Percentiles rank a stretch among this genome's conserved stretches.
phyloP scores from a whole-genome alignment of 1,140 invertebrate genomes.

The Thrips palmi region DNA sequence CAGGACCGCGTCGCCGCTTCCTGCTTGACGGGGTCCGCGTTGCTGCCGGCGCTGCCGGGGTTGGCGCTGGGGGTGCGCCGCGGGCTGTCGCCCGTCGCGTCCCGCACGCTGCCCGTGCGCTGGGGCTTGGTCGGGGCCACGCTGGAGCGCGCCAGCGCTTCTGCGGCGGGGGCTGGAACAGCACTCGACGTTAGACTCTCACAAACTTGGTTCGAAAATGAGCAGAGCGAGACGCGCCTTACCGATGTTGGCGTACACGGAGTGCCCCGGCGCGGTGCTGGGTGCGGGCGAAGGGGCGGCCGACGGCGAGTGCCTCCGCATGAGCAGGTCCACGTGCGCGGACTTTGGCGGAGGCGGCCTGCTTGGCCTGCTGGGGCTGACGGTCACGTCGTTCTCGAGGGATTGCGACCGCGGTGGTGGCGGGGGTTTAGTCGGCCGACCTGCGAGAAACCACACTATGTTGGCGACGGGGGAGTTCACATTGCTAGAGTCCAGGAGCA shows the following conservation, averaged over 20 bases:
- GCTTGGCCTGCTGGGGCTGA: slow-evolving; percentile 35
- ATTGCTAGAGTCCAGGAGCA: background rate
- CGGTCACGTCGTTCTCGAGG: too few relatives aligned
- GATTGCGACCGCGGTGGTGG: slow-evolving; percentile 36
- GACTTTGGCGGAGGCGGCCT: slow-evolving; percentile 50
- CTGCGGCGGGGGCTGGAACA: slow-evolving; percentile 16
- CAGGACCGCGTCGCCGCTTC: too few relatives aligned
- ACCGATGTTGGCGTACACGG: slow-evolving; percentile 63
- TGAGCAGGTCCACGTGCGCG: slow-evolving; percentile 28
- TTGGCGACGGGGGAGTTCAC: too few relatives aligned
- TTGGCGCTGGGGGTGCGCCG: slow-evolving; percentile 7
- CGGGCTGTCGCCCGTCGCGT: slow-evolving; percentile 23
- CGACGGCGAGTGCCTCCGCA: too few relatives aligned
- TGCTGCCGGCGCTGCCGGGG: background rate
- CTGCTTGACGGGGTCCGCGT: too few relatives aligned
- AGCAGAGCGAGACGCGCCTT: slow-evolving; percentile 23
- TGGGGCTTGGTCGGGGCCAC: slow-evolving; percentile 60
- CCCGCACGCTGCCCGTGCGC: slow-evolving; percentile 61
- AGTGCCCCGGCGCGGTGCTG: too few relatives aligned
- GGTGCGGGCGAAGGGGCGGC: slow-evolving; percentile 24
- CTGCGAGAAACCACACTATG: too few relatives aligned
- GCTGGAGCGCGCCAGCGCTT: slow-evolving; percentile 53
- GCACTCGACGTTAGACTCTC: slow-evolving; percentile 1
- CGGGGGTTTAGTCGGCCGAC: slow-evolving; percentile 31
- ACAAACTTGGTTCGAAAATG: slow-evolving; percentile 10